These are phyloP conservation scores for Enhydra lutris DNA, from an alignment of 2,113 vertebrate genomes.

Conservation along the genomic window DNA sequence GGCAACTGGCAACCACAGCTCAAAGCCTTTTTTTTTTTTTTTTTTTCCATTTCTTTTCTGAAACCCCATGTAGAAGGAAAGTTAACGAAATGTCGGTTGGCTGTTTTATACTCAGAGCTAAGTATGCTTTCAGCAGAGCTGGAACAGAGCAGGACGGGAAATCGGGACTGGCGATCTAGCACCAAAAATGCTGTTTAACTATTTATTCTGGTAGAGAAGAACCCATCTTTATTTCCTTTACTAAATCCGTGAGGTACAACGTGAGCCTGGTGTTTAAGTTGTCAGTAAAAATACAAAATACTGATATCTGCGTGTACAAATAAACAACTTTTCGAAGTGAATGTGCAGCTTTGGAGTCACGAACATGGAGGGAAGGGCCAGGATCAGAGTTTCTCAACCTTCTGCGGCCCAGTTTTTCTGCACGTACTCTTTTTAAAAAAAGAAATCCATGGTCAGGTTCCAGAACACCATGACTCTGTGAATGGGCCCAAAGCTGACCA, in stretches of 20 bases:
- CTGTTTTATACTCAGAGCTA: not conserved
- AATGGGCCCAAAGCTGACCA: not conserved
- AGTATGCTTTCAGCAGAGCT: not conserved
- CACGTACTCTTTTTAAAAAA: not conserved
- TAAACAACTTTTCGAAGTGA: not conserved
- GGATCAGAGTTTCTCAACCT: accelerated
- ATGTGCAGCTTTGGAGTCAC: not conserved
- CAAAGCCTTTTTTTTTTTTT: not conserved
- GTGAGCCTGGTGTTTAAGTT: not conserved
- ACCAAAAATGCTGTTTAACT: not conserved
- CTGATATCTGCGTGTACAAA: not conserved
- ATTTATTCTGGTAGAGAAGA: not conserved
- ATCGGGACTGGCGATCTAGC: not conserved
- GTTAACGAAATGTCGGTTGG: slow-evolving; percentile 46
- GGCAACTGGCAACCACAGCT: slow-evolving; percentile 67
- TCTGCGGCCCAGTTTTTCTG: not conserved
- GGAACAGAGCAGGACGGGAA: not conserved
- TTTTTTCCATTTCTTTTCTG: slow-evolving; percentile 62
- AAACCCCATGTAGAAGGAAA: slow-evolving; percentile 55
- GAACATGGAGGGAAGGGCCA: not conserved
- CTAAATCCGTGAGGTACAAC: no score
- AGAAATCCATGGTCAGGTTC: not conserved
- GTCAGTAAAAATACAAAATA: not conserved
- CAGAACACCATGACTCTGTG: not conserved
- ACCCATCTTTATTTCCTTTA: not conserved